A percentile compares a stretch with the other conserved stretches of the same genome.
These are phyloP conservation scores for Myoxocephalus aenaeus DNA, from an alignment of 2,797 vertebrate genomes.

Conservation along the genomic window DNA sequence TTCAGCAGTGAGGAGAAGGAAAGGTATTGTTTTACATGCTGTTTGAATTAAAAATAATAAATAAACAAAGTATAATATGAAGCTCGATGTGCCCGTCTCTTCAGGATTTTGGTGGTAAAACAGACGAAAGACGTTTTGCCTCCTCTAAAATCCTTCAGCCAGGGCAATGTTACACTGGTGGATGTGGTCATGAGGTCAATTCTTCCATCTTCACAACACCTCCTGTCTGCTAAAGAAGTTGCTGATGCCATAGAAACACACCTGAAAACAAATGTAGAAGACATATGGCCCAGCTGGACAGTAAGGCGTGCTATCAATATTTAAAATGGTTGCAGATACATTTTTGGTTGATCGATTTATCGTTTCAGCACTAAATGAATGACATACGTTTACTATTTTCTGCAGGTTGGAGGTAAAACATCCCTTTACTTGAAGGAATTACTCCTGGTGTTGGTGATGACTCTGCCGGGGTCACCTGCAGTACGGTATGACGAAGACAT, in stretches of 20 bases:
- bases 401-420: slow-evolving; percentile 74
- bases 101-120: slow-evolving; percentile 82
- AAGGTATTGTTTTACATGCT: slow-evolving; percentile 54
- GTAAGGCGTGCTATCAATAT: slow-evolving; percentile 61
- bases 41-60: no score
- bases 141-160: slow-evolving; percentile 31
- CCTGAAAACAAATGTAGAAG: slow-evolving; percentile 57
- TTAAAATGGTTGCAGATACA: background rate
- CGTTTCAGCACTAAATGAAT: background rate
- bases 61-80: background rate
- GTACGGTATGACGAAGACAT: slow-evolving; percentile 75
- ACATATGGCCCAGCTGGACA: slow-evolving; percentile 81
- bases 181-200: slow-evolving; percentile 78
- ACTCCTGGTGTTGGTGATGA: slow-evolving; percentile 83
- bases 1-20: slow-evolving; percentile 73
- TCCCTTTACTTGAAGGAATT: slow-evolving; percentile 71
- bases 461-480: slow-evolving; percentile 83
- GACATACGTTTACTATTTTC: background rate
- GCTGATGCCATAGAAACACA: slow-evolving; percentile 64
- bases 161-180: slow-evolving; percentile 72
- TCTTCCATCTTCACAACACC: slow-evolving; percentile 64
- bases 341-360: background rate
- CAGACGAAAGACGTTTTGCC: slow-evolving; percentile 55
- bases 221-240: slow-evolving; percentile 73
- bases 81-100: background rate